phyloP scores from a whole-genome alignment of 2,797 vertebrate species.

The Vespertilio murinus region DNA sequence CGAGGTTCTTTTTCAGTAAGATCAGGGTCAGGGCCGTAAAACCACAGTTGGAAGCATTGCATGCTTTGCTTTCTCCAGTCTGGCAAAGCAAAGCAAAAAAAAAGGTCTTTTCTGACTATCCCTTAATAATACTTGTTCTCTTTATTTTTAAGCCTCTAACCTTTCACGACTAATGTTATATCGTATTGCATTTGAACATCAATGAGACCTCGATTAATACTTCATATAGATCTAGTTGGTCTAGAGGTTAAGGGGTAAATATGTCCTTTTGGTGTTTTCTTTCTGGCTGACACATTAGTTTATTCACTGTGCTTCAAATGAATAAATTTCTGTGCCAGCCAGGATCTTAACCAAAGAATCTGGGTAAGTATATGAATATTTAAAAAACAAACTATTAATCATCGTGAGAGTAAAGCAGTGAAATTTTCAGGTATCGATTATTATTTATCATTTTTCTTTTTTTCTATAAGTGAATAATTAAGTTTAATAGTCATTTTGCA shows the following conservation, averaged over 20 bases:
- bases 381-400: not conserved
- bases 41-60: conserved; percentile 13
- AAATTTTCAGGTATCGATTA: not conserved
- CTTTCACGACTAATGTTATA: conserved; percentile 79
- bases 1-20: not conserved
- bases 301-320: conserved; percentile 74
- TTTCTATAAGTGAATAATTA: conserved; percentile 2
- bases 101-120: conserved; percentile 69
- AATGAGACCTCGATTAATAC: conserved; percentile 81
- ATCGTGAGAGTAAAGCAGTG: conserved; percentile 30
- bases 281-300: conserved; percentile 84
- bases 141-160: conserved; percentile 72
- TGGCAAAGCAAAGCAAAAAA: conserved; percentile 44
- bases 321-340: conserved; percentile 86
- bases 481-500: conserved; percentile 18
- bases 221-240: conserved; percentile 83
- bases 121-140: conserved; percentile 60
- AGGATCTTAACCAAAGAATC: conserved; percentile 62
- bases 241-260: conserved; percentile 86
- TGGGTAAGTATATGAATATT: conserved; percentile 83
- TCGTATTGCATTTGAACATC: conserved; percentile 88
- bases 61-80: conserved; percentile 63
- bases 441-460: not conserved
- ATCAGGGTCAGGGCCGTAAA: not conserved
- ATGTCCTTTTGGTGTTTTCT: conserved; percentile 87